phyloP scores from a whole-genome alignment of 2,113 vertebrate species.

The Cephalopholis sonnerati region DNA sequence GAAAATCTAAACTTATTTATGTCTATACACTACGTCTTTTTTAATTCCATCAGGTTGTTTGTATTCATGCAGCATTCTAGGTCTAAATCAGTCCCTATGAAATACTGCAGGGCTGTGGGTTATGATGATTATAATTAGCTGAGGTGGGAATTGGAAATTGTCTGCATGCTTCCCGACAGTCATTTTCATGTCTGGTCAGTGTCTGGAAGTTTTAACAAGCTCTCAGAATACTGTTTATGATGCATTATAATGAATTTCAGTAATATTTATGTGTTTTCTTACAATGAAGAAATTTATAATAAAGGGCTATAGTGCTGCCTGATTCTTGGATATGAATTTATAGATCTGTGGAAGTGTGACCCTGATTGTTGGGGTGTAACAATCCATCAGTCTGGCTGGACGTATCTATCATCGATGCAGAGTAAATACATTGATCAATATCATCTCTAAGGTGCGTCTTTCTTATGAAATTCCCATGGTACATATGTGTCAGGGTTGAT shows the following conservation, averaged over 20 bases:
- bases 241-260: slow-evolving; percentile 7
- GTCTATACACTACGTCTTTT: not conserved
- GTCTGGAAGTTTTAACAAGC: slow-evolving; percentile 28
- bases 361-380: no score
- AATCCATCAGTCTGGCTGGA: no score
- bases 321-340: not conserved
- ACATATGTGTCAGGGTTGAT: no score
- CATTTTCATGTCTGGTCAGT: slow-evolving; percentile 35
- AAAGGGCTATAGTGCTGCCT: not conserved
- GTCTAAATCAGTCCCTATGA: slow-evolving; percentile 35
- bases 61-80: slow-evolving; percentile 39
- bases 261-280: not conserved
- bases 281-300: not conserved
- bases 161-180: slow-evolving; percentile 5
- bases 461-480: no score
- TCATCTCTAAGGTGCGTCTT: no score
- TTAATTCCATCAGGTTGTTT: slow-evolving; percentile 12
- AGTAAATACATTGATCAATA: no score
- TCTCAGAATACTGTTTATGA: slow-evolving; percentile 4
- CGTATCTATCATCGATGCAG: no score
- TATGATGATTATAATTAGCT: slow-evolving; percentile 59
- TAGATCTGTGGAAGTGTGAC: not conserved
- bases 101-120: slow-evolving; percentile 39
- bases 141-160: slow-evolving; percentile 31
- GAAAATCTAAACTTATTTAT: not conserved